Conservation (phyloP, 2,113 vertebrate genomes). For the Xenopus laevis region DNA sequence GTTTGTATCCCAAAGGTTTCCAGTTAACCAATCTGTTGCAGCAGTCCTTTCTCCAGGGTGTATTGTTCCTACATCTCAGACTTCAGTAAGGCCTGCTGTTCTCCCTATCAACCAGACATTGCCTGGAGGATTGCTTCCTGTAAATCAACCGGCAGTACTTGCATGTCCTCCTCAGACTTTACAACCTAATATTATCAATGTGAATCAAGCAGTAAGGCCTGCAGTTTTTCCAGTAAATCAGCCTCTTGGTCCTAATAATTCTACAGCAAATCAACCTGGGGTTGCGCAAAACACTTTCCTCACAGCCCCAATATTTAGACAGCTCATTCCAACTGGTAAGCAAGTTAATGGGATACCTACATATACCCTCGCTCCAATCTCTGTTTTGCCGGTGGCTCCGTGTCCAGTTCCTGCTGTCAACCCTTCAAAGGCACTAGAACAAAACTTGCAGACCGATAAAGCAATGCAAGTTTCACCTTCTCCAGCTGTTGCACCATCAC, state of each 20-base stretch:
- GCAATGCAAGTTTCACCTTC: slow-evolving; percentile 57
- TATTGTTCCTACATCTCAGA: slow-evolving; percentile 56
- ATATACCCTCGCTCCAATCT: slow-evolving; percentile 84
- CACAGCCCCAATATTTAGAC: slow-evolving; percentile 80
- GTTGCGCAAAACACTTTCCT: slow-evolving; percentile 73
- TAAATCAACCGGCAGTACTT: slow-evolving; percentile 53
- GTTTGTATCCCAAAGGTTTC: slow-evolving; percentile 65
- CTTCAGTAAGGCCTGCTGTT: slow-evolving; percentile 51
- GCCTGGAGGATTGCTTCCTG: slow-evolving; percentile 54
- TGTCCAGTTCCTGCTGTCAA: slow-evolving; percentile 56
- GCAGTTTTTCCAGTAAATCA: slow-evolving; percentile 65
- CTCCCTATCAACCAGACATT: slow-evolving; percentile 60
- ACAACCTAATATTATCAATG: slow-evolving; percentile 65
- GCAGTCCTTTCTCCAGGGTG: slow-evolving; percentile 61
- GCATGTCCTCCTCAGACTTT: slow-evolving; percentile 66
- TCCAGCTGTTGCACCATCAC: slow-evolving; percentile 58
- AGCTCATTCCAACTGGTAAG: slow-evolving; percentile 89
- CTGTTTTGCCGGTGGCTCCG: slow-evolving; percentile 70
- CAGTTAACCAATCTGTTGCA: slow-evolving; percentile 61
- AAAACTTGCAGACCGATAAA: slow-evolving; percentile 63
- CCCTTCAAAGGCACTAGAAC: slow-evolving; percentile 60
- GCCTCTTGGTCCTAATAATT: slow-evolving; percentile 46
- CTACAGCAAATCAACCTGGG: slow-evolving; percentile 40
- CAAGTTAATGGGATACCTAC: slow-evolving; percentile 91
- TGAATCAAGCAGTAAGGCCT: slow-evolving; percentile 64